Base-by-base conservation (phyloP, 30 jellyfish, hydroid and myxozoan genomes). In the Hydractinia echinata region DNA sequence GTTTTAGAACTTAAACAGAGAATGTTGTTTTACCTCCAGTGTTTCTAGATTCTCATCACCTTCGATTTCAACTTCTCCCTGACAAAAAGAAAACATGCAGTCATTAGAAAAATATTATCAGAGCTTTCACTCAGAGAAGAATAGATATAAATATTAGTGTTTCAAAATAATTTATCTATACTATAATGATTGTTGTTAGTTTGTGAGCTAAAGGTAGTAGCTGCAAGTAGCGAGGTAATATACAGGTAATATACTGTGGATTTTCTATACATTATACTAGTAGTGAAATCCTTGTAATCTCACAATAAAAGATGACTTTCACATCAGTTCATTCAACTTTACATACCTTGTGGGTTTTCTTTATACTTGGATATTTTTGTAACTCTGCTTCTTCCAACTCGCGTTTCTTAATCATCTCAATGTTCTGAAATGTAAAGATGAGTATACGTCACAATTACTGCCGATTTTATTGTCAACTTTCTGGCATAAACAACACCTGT, bases 51-150 rank as follows among this genome's bases (percentile, higher is more conserved):
- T 85, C 9, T 79, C 91, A 16, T 67, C 98, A 5, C 67, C 52
- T 60, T 86, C 92, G n/a, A 92, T 39, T 58, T 92, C 98, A 6
- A 92, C 90, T 79, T 92, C 98, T 9, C 98, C 98, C 98, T 92
- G 73, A 55, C 51, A 50, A 30, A 53, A 77, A 14, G 53, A 21
- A 78, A 78, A 66, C 44, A 1, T 2, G 2, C 2, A 30, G 44
- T 2, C 44, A 30, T 30, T 0, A 30, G 44, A 30, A 30, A 30
- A n/a, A n/a, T n/a, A 30, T 30, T 30, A 30, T 30, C 44, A 30
- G 44, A 30, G 44, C 2, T 30, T 30, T 30, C 2, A 30, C 44
- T 30, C 44, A 0, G 44, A 2, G 2, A 30, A 30, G 2, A 30
- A 2, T 30, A 30, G 44, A 30, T 30, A 30, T 30, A 30, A 30